phyloP scores from a whole-genome alignment of 2,888 invertebrate genomes.

The Rhagium mordax region DNA sequence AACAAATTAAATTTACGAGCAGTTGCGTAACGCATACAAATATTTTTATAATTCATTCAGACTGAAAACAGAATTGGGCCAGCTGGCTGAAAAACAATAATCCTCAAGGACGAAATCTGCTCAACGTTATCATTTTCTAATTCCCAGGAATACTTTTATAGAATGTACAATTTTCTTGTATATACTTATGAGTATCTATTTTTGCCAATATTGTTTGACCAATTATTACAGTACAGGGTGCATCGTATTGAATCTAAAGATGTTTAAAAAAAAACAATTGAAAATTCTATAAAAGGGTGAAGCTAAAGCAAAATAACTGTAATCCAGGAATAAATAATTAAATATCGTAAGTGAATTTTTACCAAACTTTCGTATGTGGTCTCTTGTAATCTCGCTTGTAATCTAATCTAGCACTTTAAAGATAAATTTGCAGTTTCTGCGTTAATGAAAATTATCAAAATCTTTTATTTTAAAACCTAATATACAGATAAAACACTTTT shows the following conservation, averaged over 20 bases:
- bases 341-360: not conserved
- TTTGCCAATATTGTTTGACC: no score
- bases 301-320: not conserved
- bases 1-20: not conserved
- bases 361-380: not conserved
- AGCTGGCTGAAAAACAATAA: slow-evolving; percentile 10
- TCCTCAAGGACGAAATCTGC: slow-evolving; percentile 2
- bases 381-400: no score
- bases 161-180: not conserved
- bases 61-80: not conserved
- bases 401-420: not conserved
- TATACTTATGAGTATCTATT: not conserved
- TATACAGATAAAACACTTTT: no score
- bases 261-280: no score
- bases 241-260: no score
- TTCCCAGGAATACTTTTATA: not conserved
- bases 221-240: no score
- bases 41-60: slow-evolving; percentile 10
- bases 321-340: not conserved
- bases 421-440: not conserved
- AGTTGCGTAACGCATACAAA: not conserved
- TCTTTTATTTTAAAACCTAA: not conserved
- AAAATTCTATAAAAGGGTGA: no score
- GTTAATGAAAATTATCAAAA: no score
- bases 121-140: not conserved